Evolutionary conservation across 2,113 vertebrate species (phyloP), one percentile per base, ranked within the genome.

Genomic region (Myotis lucifugus): DNA sequence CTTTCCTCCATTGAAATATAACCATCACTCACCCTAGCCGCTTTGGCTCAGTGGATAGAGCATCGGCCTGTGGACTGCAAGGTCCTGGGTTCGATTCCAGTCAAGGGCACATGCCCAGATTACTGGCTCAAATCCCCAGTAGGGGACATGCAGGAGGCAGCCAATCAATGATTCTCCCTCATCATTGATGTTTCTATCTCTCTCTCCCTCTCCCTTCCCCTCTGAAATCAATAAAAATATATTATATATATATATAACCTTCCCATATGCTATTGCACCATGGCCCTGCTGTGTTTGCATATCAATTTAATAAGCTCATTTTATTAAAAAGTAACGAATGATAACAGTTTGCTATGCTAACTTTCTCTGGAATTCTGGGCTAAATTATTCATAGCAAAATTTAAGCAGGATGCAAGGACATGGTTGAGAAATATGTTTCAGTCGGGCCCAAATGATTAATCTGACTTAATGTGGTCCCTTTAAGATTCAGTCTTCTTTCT

Each of bases 291-390:
- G 12, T 48, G 13, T 81, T 87, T 85, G 11, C 56, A 61, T 34
- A 81, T 85, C 25, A 79, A 74, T 40, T 70, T 69, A 10, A 76
- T 81, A 37, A 85, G 59, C 19, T 93, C 48, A 88, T 88, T 93
- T 93, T 95, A 85, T 76, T 46, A 64, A 91, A 37, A 85, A 82
- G 42, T 77, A 77, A 76, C 56, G n/a, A 89, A 64, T 85, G 37
- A 69, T 90, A 78, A n/a, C 72, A 67, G 23, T 77, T 81, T 78
- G 23, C 52, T 48, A 46, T 64, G 59, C n/a, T 48, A 81, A 15
- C 34, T 18, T 17, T 81, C 25, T 42, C 25, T 72, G 29, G 46
- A 88, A 79, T 73, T 56, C 27, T 74, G 27, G 34, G 50, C 76
- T 84, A 78, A 59, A n/a, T 77, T 77, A 82, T 52, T 91, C 46